phyloP scores from a whole-genome alignment of 1,140 invertebrate species.

The Phthorimaea operculella region DNA sequence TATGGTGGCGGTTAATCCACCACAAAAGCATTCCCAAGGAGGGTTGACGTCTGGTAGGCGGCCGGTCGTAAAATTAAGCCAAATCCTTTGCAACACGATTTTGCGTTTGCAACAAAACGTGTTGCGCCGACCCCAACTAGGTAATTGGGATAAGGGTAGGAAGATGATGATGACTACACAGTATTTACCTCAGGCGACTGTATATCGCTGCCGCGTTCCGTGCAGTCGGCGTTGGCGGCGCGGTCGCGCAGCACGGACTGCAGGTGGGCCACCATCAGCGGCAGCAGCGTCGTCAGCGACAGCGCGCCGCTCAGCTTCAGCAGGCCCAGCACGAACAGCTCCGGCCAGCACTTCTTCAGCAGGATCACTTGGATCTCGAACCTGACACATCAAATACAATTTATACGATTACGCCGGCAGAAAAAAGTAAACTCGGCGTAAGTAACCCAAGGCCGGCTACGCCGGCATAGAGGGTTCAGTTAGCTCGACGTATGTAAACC shows the following conservation, averaged over 20 bases:
- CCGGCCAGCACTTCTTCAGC: slow-evolving; percentile 90
- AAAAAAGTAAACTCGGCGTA: too few relatives aligned
- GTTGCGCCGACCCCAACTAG: too few relatives aligned
- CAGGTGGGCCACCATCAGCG: slow-evolving; percentile 43
- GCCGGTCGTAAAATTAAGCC: too few relatives aligned
- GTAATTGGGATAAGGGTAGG: too few relatives aligned
- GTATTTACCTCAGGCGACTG: slow-evolving; percentile 7
- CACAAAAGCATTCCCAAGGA: too few relatives aligned
- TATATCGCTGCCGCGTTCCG: slow-evolving; percentile 8
- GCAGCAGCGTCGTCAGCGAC: slow-evolving; percentile 41
- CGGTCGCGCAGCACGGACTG: slow-evolving; percentile 37
- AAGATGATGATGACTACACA: too few relatives aligned
- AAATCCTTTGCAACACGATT: too few relatives aligned
- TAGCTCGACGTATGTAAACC: too few relatives aligned
- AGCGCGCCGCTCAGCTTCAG: slow-evolving; percentile 81
- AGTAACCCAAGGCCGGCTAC: background rate
- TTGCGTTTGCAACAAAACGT: too few relatives aligned
- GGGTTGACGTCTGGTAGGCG: too few relatives aligned
- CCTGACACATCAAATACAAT: slow-evolving; percentile 60
- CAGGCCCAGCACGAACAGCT: slow-evolving; percentile 91
- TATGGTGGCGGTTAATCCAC: too few relatives aligned
- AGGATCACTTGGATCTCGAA: slow-evolving; percentile 86
- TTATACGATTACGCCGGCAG: background rate
- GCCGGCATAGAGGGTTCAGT: too few relatives aligned
- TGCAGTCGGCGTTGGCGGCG: slow-evolving; percentile 10